These are phyloP conservation scores for Petrocephalus microphthalmus DNA, from an alignment of 2,113 vertebrate species.

Conservation along the genomic window DNA sequence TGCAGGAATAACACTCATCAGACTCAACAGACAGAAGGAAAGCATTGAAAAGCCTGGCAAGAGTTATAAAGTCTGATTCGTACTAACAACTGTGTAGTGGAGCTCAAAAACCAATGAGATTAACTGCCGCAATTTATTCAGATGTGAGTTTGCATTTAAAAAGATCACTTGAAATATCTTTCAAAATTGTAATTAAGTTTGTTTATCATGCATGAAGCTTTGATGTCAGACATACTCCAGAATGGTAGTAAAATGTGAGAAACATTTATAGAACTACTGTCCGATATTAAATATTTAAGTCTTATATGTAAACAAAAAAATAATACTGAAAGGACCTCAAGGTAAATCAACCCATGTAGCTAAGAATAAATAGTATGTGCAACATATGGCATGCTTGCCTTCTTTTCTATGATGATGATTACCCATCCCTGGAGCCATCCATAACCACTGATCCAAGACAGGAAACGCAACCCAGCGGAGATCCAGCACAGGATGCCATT, in stretches of 20 bases:
- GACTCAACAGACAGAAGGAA: neutral
- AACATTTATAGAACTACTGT: neutral
- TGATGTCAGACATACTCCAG: neutral
- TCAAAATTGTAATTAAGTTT: neutral
- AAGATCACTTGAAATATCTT: neutral
- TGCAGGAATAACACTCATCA: neutral
- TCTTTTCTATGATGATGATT: neutral
- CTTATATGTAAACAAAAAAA: neutral
- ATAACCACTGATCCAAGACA: neutral
- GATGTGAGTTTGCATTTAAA: neutral
- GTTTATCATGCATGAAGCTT: neutral
- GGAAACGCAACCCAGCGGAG: too few relatives aligned
- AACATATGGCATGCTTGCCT: neutral
- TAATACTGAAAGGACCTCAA: neutral
- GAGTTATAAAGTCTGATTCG: neutral
- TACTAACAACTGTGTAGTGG: neutral
- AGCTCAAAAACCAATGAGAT: neutral
- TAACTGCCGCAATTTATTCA: neutral
- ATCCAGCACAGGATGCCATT: too few relatives aligned
- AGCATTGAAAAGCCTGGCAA: neutral
- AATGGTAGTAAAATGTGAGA: neutral
- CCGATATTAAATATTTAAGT: neutral
- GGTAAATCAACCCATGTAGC: neutral
- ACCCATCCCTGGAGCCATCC: neutral
- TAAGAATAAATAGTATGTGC: neutral